Evolutionary conservation across 2,888 invertebrate genomes (phyloP).

Genomic region (Eupithecia insigniata): DNA sequence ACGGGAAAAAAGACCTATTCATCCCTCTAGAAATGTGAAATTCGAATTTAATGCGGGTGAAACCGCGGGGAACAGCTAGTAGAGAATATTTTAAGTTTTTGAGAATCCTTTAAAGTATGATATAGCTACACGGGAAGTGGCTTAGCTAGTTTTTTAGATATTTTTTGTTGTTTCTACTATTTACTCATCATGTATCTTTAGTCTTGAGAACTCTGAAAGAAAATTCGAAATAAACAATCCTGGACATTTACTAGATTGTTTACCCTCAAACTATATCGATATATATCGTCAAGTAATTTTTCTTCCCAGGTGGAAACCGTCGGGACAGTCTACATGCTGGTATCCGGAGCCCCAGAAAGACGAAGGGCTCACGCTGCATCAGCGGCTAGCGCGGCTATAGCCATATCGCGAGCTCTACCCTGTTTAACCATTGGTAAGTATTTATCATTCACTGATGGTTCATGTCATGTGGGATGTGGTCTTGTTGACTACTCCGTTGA

Average conservation of each 20-base stretch:
- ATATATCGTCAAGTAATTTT: not conserved
- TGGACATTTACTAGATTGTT: not conserved
- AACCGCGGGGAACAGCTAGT: too few relatives aligned
- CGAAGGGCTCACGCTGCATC: conserved; percentile 89
- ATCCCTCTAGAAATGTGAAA: too few relatives aligned
- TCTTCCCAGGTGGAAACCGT: conserved; percentile 91
- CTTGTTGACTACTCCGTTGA: not conserved
- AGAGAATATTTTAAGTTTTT: too few relatives aligned
- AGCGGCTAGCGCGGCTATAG: conserved; percentile 90
- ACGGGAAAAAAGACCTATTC: too few relatives aligned
- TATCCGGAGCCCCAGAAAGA: conserved; percentile 92
- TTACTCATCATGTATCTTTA: not conserved
- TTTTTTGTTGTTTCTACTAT: not conserved
- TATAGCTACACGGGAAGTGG: not conserved
- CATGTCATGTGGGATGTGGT: too few relatives aligned
- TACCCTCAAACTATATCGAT: not conserved
- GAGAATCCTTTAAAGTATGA: not conserved
- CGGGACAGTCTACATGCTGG: conserved; percentile 95
- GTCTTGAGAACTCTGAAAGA: not conserved
- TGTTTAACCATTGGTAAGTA: conserved; percentile 82
- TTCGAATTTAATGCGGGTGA: too few relatives aligned
- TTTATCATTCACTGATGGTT: not conserved
- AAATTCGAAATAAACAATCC: not conserved
- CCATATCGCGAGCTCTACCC: conserved; percentile 88
- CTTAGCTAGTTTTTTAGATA: not conserved